These are phyloP conservation scores for Osmerus mordax DNA, from an alignment of 2,113 vertebrate genomes.

Conservation along the genomic window DNA sequence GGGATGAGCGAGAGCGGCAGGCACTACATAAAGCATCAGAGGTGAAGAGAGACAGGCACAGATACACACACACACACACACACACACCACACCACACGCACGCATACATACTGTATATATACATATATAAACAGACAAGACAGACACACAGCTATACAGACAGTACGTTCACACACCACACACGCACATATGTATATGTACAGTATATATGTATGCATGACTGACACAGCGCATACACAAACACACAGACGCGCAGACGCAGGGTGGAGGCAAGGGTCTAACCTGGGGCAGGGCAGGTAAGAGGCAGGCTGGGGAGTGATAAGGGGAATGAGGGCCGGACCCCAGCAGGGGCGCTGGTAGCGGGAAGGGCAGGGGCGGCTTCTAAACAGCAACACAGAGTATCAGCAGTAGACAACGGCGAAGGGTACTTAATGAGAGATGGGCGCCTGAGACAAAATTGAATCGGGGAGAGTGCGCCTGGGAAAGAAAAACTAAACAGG, in stretches of 20 bases:
- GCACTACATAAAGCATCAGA: background rate
- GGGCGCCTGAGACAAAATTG: constrained; percentile 34
- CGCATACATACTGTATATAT: background rate
- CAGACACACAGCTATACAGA: background rate
- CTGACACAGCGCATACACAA: background rate
- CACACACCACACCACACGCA: background rate
- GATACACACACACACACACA: background rate
- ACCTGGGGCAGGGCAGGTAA: constrained; percentile 68
- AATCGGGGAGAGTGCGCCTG: constrained; percentile 31
- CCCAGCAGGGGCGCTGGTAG: constrained; percentile 75
- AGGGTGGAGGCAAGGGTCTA: constrained; percentile 43
- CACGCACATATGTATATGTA: constrained; percentile 7
- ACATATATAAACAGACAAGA: constrained; percentile 5
- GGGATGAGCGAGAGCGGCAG: background rate
- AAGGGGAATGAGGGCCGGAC: constrained; percentile 78
- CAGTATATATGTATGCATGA: background rate
- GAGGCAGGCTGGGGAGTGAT: constrained; percentile 78
- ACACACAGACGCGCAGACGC: background rate
- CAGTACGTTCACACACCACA: background rate
- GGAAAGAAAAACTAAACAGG: background rate
- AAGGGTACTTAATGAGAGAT: constrained; percentile 31
- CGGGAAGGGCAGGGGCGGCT: constrained; percentile 74
- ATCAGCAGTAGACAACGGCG: constrained; percentile 43
- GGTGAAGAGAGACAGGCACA: background rate
- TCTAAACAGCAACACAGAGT: constrained; percentile 81